Evolutionary conservation across 2,113 vertebrate genomes (phyloP).

Genomic region (Oenanthe oenanthe): DNA sequence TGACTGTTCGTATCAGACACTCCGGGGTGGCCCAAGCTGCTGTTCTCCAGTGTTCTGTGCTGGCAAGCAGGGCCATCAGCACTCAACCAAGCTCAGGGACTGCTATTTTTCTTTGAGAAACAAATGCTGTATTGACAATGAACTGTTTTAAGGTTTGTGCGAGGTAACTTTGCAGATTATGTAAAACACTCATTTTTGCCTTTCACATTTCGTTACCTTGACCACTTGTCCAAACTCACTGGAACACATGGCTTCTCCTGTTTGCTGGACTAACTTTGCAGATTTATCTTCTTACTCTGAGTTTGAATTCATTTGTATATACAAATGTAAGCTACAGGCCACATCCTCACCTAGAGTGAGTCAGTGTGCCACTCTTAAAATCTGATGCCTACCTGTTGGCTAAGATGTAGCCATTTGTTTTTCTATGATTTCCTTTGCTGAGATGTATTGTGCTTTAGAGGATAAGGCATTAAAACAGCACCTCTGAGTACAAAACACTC

Average conservation of each 20-base stretch:
- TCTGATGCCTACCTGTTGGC: neutral
- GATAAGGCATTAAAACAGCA: neutral
- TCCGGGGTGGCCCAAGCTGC: neutral
- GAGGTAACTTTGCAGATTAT: neutral
- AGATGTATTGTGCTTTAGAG: neutral
- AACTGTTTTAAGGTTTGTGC: neutral
- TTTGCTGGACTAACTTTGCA: neutral
- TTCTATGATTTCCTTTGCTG: neutral
- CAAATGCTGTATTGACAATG: neutral
- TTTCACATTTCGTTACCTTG: neutral
- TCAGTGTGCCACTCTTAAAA: neutral
- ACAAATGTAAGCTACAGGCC: neutral
- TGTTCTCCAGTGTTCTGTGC: neutral
- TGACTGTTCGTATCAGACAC: rapidly evolving
- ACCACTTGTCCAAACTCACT: neutral
- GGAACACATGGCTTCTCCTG: neutral
- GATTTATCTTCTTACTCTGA: neutral
- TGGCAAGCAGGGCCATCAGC: neutral
- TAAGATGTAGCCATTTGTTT: neutral
- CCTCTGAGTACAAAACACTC: neutral
- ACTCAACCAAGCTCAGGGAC: neutral
- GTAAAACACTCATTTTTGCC: neutral
- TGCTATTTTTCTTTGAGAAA: neutral
- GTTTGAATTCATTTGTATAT: neutral
- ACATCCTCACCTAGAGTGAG: neutral